Conservation (phyloP, 2,888 invertebrate species). For the Habroteleia sp. region DNA sequence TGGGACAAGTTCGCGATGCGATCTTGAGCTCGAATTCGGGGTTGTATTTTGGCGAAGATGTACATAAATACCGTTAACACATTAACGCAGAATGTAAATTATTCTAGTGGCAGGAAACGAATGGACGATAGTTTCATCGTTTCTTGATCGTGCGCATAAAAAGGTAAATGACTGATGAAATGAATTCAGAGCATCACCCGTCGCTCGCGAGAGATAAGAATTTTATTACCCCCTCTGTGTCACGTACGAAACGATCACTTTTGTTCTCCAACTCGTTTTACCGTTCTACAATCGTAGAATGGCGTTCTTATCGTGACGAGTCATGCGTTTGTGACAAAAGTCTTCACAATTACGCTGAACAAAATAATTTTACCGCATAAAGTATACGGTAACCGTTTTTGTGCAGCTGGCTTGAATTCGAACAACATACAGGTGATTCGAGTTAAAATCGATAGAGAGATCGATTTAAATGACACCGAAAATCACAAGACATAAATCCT, state of each 20-base stretch:
- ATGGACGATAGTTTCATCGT: conserved; percentile 32
- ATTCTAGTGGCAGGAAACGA: conserved; percentile 42
- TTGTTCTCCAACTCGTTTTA: conserved; percentile 35
- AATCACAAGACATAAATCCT: too few relatives aligned
- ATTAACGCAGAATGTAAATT: conserved; percentile 65
- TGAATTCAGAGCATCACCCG: conserved; percentile 60
- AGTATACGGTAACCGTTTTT: conserved; percentile 1
- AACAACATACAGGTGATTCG: conserved; percentile 8
- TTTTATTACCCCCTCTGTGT: conserved; percentile 54
- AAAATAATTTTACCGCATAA: not conserved
- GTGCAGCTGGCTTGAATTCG: conserved; percentile 8
- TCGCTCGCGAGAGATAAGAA: conserved; percentile 44
- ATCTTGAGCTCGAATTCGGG: conserved; percentile 47
- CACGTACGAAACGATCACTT: conserved; percentile 49
- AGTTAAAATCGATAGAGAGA: conserved; percentile 2
- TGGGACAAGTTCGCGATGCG: conserved; percentile 38
- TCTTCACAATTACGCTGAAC: conserved; percentile 16
- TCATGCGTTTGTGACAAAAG: conserved; percentile 23
- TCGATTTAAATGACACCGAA: conserved; percentile 2
- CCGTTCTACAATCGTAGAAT: conserved; percentile 15
- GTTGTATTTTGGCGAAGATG: conserved; percentile 37
- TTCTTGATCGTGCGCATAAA: conserved; percentile 57
- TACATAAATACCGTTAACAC: conserved; percentile 63
- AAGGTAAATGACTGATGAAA: conserved; percentile 63
- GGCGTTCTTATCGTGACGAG: conserved; percentile 21